These are phyloP conservation scores for Mystacides longicornis DNA, from an alignment of 2,888 invertebrate species.

Conservation along the genomic window DNA sequence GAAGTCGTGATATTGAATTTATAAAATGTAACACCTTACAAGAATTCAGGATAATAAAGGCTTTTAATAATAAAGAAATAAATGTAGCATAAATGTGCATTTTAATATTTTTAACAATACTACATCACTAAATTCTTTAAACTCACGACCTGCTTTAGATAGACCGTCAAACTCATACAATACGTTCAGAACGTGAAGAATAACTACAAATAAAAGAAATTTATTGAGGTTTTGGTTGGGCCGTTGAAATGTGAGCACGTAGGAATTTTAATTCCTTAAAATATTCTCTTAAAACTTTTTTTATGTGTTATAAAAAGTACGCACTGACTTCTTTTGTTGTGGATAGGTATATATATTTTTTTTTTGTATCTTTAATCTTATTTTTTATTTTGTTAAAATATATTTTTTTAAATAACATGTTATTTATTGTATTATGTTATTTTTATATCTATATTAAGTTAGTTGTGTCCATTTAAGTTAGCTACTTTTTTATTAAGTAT, in stretches of 20 bases:
- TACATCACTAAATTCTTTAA: neutral
- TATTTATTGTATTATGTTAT: too few species aligned
- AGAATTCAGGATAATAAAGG: neutral
- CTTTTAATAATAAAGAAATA: neutral
- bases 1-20: neutral
- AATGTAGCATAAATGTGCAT: neutral
- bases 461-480: too few species aligned
- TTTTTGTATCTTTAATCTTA: too few species aligned
- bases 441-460: too few species aligned
- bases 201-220: neutral
- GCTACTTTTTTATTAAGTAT: too few species aligned
- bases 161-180: too few species aligned
- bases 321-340: too few species aligned
- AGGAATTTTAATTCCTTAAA: slow-evolving; percentile 5
- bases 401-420: too few species aligned
- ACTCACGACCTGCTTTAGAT: neutral
- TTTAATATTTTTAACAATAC: neutral
- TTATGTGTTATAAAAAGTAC: too few species aligned
- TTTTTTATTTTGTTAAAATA: too few species aligned
- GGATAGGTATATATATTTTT: too few species aligned
- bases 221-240: neutral
- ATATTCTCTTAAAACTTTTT: neutral
- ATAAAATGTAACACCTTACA: neutral
- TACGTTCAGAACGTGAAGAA: neutral
- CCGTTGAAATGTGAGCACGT: slow-evolving; percentile 4